phyloP scores from a whole-genome alignment of 92 coral and sea anemone species.

The Heteractis magnifica region DNA sequence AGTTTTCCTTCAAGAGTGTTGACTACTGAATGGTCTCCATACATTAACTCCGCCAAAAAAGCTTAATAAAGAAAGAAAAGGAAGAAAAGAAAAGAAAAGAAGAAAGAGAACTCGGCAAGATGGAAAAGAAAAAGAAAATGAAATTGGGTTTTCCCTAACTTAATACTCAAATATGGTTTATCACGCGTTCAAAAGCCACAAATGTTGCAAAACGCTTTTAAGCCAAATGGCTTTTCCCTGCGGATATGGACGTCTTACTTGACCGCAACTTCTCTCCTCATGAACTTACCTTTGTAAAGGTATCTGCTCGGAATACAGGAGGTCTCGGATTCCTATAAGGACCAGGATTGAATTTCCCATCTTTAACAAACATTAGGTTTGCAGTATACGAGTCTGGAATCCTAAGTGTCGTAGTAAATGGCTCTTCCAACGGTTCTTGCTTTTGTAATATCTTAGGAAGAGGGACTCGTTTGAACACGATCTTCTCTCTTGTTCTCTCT shows the following conservation, averaged over 20 bases:
- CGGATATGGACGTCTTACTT: neutral
- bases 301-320: conserved; percentile 89
- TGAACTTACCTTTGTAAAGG: conserved; percentile 78
- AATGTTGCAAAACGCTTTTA: neutral
- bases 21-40: too few species aligned
- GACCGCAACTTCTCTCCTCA: neutral
- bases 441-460: conserved; percentile 81
- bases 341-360: conserved; percentile 70
- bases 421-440: conserved; percentile 36
- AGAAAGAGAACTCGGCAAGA: neutral
- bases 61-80: neutral
- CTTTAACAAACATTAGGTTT: conserved; percentile 63
- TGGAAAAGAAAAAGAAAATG: neutral
- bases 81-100: neutral
- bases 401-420: conserved; percentile 70
- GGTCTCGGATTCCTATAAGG: conserved; percentile 76
- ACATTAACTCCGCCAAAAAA: neutral
- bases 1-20: too few species aligned
- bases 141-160: neutral
- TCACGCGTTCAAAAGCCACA: neutral
- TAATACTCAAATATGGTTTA: neutral
- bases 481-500: conserved; percentile 52
- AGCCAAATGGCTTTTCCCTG: neutral
- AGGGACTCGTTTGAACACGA: conserved; percentile 64
- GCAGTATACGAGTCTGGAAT: conserved; percentile 69